Evolutionary conservation across 2,888 invertebrate species (phyloP).

Genomic region (Urechis unicinctus): DNA sequence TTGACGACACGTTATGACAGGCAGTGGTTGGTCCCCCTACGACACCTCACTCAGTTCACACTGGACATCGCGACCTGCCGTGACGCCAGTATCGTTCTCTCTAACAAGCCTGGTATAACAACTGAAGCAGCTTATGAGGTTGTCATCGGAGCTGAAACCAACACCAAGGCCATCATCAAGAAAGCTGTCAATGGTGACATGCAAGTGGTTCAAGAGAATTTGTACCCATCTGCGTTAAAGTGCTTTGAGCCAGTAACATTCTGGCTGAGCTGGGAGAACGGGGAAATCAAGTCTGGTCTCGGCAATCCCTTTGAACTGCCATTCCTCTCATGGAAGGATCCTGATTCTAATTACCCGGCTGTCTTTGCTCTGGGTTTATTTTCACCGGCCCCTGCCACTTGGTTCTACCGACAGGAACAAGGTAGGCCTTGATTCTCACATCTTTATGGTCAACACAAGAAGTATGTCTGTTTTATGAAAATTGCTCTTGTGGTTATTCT

Average conservation of each 20-base stretch:
- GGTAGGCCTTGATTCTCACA: background rate
- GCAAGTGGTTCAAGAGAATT: background rate
- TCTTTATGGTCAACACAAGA: too few species aligned
- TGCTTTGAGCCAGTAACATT: background rate
- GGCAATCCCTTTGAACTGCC: background rate
- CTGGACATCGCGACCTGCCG: constrained; percentile 2
- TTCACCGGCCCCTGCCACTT: too few species aligned
- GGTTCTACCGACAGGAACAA: background rate
- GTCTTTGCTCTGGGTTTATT: background rate
- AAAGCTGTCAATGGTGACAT: background rate
- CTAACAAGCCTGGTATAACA: background rate
- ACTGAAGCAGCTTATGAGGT: background rate
- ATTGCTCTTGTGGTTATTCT: too few species aligned
- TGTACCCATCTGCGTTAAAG: background rate
- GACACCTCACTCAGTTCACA: background rate
- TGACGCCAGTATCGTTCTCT: background rate
- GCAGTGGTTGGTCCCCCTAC: constrained; percentile 1
- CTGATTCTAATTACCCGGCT: background rate
- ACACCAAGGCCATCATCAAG: background rate
- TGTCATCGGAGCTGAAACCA: background rate
- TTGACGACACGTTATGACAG: constrained; percentile 1
- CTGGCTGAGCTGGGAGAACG: background rate
- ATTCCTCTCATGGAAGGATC: background rate
- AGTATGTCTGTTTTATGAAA: too few species aligned
- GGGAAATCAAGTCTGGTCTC: background rate